Evolutionary conservation across 1,140 invertebrate genomes (phyloP).

Genomic region (Ectropis grisescens): DNA sequence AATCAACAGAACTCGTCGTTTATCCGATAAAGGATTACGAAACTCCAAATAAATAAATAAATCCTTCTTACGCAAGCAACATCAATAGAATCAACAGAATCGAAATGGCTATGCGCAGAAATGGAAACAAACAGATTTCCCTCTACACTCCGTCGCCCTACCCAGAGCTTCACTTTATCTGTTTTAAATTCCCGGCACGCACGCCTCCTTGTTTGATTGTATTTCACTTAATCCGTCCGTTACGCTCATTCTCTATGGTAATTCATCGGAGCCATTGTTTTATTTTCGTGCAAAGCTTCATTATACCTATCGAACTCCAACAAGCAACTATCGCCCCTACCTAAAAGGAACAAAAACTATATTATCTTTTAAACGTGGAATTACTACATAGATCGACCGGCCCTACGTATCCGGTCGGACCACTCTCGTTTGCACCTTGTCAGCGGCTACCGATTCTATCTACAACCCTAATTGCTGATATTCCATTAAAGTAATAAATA

Average conservation of each 20-base stretch:
- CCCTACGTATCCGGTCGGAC: constrained; percentile 44
- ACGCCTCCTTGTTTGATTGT: constrained; percentile 42
- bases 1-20: no score
- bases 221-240: constrained; percentile 55
- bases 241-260: constrained; percentile 61
- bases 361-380: constrained; percentile 5
- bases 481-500: constrained; percentile 65
- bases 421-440: constrained; percentile 66
- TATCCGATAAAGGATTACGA: no score
- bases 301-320: not conserved
- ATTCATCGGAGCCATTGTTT: constrained; percentile 59
- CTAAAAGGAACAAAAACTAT: constrained; percentile 6
- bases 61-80: no score
- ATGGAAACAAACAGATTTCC: constrained; percentile 21
- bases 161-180: constrained; percentile 17
- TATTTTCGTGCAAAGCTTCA: constrained; percentile 33
- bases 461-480: constrained; percentile 58
- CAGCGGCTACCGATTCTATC: constrained; percentile 62
- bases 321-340: constrained; percentile 9
- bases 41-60: no score
- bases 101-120: constrained; percentile 13
- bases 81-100: not conserved
- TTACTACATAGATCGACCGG: constrained; percentile 9
- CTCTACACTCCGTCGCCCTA: constrained; percentile 15
- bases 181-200: constrained; percentile 29